These are phyloP conservation scores for Ispidina lecontei DNA, from an alignment of 2,797 vertebrate species.

Conservation along the genomic window DNA sequence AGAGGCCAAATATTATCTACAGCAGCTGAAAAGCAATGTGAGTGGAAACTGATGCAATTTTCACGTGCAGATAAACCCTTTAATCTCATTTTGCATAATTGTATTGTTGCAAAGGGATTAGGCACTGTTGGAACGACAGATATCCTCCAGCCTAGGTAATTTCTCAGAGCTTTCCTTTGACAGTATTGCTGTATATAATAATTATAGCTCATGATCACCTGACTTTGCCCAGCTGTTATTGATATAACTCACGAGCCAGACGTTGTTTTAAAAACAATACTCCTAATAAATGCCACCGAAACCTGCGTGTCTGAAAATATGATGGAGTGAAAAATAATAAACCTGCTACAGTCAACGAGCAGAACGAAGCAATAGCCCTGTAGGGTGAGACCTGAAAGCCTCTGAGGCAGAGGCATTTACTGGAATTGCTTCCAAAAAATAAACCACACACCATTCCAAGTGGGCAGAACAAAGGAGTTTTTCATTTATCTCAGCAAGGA, in stretches of 20 bases:
- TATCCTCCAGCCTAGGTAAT: background rate
- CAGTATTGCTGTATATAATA: background rate
- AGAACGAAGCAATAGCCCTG: background rate
- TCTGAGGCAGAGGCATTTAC: background rate
- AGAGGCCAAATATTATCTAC: background rate
- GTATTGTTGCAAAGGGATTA: background rate
- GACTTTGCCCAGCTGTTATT: conserved; percentile 13
- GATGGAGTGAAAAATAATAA: conserved; percentile 15
- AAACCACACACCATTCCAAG: conserved; percentile 74
- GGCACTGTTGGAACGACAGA: background rate
- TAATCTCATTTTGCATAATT: background rate
- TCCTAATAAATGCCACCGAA: background rate
- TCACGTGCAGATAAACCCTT: background rate
- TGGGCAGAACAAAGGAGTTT: conserved; percentile 65
- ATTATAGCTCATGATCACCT: background rate
- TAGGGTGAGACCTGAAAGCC: background rate
- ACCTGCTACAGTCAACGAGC: background rate
- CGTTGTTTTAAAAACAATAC: background rate
- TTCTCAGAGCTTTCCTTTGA: background rate
- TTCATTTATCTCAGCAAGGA: conserved; percentile 61
- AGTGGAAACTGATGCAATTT: background rate
- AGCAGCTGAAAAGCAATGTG: background rate
- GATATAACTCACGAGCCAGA: conserved; percentile 23
- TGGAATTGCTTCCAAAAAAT: conserved; percentile 78
- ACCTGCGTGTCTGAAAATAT: background rate